A percentile compares a stretch with the other conserved stretches of the same genome.
phyloP scores from a whole-genome alignment of 2,113 vertebrate species.

The Zosterops hypoxanthus region DNA sequence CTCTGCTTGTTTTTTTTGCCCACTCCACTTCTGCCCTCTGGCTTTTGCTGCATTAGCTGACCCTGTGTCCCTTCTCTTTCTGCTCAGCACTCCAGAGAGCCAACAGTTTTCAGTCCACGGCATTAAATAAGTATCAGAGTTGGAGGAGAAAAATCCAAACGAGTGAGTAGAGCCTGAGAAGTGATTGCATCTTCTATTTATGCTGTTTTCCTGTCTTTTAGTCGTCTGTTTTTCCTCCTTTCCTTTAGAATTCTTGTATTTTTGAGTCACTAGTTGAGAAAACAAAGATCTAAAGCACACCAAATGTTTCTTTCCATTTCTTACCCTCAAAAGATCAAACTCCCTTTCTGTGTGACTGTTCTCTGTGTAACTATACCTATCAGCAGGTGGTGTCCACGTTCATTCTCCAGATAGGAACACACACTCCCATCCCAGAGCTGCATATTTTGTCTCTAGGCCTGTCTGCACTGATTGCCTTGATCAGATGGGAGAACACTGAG shows the following conservation, averaged over 20 bases:
- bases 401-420: neutral
- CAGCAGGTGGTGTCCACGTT: neutral
- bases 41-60: neutral
- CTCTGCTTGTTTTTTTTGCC: neutral
- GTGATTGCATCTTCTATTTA: fast-evolving
- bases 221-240: neutral
- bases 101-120: constrained; percentile 54
- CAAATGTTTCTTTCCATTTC: neutral
- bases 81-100: constrained; percentile 68
- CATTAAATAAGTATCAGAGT: constrained; percentile 60
- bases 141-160: constrained; percentile 76
- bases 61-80: neutral
- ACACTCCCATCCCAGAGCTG: neutral
- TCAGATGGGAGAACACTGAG: neutral
- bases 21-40: fast-evolving
- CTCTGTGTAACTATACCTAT: neutral
- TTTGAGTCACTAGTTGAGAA: neutral
- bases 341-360: neutral
- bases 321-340: neutral
- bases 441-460: neutral
- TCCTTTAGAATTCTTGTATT: neutral
- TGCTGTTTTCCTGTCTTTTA: neutral
- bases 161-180: constrained; percentile 65
- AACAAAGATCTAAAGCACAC: neutral
- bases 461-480: neutral